Conservation (phyloP, 2,888 invertebrate species). For the Drosophila kuntzei region DNA sequence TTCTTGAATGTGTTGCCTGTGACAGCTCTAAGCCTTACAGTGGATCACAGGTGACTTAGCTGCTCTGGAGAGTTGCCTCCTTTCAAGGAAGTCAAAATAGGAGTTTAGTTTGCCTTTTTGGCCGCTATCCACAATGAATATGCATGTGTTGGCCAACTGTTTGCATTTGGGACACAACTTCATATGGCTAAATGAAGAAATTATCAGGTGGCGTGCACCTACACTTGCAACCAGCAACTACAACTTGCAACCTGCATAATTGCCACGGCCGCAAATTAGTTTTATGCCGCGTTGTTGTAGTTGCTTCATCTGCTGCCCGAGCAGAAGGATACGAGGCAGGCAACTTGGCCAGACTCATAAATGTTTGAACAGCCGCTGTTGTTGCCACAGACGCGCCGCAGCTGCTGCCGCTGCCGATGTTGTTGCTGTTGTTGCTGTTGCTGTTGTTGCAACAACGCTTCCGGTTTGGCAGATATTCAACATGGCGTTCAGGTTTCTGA, state of each 20-base stretch:
- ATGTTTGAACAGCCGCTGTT: slow-evolving; percentile 67
- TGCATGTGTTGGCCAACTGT: slow-evolving; percentile 22
- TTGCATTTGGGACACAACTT: slow-evolving; percentile 37
- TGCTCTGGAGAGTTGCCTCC: not conserved
- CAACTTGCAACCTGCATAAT: slow-evolving; percentile 63
- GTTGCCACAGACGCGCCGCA: slow-evolving; percentile 10
- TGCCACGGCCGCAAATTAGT: slow-evolving; percentile 81
- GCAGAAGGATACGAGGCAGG: slow-evolving; percentile 9
- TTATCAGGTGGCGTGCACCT: slow-evolving; percentile 42
- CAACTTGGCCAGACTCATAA: slow-evolving; percentile 59
- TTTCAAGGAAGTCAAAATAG: not conserved
- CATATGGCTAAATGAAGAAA: slow-evolving; percentile 56
- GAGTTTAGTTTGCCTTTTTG: slow-evolving; percentile 1
- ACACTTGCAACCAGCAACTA: slow-evolving; percentile 12
- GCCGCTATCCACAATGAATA: slow-evolving; percentile 2
- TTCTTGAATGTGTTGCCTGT: slow-evolving; percentile 47
- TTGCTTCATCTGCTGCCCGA: slow-evolving; percentile 17
- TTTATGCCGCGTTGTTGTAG: slow-evolving; percentile 64
- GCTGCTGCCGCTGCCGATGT: slow-evolving; percentile 7
- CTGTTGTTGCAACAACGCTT: slow-evolving; percentile 41
- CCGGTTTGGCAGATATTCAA: slow-evolving; percentile 70
- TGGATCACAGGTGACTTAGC: slow-evolving; percentile 4
- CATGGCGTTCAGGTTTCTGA: slow-evolving; percentile 57
- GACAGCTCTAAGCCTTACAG: slow-evolving; percentile 43
- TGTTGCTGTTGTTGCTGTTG: slow-evolving; percentile 41